Base-by-base conservation (phyloP, 1,140 invertebrate species). In the Drosophila fuyamai region DNA sequence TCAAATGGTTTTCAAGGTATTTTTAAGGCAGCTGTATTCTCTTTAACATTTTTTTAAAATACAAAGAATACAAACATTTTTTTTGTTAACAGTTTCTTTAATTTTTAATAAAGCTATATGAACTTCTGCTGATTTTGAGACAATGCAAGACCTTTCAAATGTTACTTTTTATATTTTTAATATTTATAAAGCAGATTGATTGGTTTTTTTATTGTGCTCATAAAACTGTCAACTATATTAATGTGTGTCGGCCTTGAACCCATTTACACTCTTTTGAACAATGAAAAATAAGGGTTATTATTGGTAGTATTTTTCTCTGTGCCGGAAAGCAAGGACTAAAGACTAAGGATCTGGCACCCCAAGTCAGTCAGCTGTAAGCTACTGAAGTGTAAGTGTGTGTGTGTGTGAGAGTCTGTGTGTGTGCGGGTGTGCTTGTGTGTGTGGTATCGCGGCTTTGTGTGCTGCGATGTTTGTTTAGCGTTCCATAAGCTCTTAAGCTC, bases 401-500 rank as follows among this genome's bases (percentile, higher is more conserved):
- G 16, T 44, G 47, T 38, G 59, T n/a, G 16, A 44, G 38, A 7
- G 60, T 57, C 51, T 79, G 76, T 73, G 71, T 66, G 43, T 83
- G 74, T 79, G 66, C 71, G 74, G 74, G 63, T 55, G 14, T 47
- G 55, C n/a, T 16, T 58, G 53, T 74, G 66, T 18, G 38, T 14
- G 41, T 66, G 53, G 63, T 65, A 76, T 88, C 82, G 82, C 82
- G 82, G 82, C 71, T 86, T 82, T 89, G 75, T 89, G 72, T 77
- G 76, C 74, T 83, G 63, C 84, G 79, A 71, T 88, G 83, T 88
- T 88, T 88, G 83, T 89, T 88, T 89, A 88, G 84, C 83, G 83
- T 81, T 88, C 72, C 76, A 83, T 88, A 88, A 88, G 83, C 83
- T 89, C 83, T 89, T 88, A 88, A 88, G 83, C 83, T 88, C 84